These are phyloP conservation scores for Torymus aiolomorphi DNA, from an alignment of 2,888 invertebrate species.

Conservation along the genomic window DNA sequence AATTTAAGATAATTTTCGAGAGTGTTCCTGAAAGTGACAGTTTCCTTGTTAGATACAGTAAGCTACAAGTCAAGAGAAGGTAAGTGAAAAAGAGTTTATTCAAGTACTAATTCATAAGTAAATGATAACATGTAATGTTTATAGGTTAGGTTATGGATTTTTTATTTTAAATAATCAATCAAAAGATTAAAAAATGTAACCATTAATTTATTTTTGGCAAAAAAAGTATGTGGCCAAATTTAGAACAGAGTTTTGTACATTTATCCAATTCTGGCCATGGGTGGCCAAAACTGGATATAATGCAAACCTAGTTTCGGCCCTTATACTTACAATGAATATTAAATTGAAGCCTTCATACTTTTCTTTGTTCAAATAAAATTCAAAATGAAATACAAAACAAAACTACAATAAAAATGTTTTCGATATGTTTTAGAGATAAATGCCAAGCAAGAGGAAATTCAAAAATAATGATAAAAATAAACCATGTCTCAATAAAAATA, in stretches of 20 bases:
- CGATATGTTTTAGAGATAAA: background rate
- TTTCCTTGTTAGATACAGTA: no score
- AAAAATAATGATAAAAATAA: no score
- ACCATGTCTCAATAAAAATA: background rate
- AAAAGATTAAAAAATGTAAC: no score
- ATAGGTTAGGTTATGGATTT: no score
- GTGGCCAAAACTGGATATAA: background rate
- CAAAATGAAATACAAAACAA: background rate
- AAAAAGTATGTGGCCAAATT: background rate
- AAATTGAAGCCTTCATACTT: background rate
- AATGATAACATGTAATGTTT: no score
- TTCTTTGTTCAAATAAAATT: background rate
- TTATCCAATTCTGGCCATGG: background rate
- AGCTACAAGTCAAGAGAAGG: no score
- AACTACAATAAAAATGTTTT: background rate
- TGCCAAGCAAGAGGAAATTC: background rate
- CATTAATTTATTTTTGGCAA: background rate
- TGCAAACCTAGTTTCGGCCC: background rate
- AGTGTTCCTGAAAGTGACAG: no score
- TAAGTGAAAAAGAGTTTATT: no score
- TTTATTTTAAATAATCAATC: no score
- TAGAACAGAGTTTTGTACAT: background rate
- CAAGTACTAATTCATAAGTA: no score
- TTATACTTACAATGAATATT: background rate
- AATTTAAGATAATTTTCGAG: no score